Percentiles rank a stretch among this genome's conserved stretches.
These are phyloP conservation scores for Zelleria hepariella DNA, from an alignment of 2,888 invertebrate species.

Conservation along the genomic window DNA sequence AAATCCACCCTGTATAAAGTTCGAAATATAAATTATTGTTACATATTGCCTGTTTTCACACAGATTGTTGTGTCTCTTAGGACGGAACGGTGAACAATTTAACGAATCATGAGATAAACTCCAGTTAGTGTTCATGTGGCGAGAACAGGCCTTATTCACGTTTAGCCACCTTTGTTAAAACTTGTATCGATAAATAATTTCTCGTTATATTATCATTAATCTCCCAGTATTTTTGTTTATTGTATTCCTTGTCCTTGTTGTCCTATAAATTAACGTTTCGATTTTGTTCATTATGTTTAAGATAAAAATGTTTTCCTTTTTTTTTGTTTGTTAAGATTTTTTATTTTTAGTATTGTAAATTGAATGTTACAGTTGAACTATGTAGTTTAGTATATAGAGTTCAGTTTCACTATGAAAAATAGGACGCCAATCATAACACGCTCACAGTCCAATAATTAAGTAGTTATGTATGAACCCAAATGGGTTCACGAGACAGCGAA, in stretches of 20 bases:
- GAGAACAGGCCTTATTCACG: not conserved
- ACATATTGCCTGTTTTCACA: not conserved
- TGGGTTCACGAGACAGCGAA: too few relatives aligned
- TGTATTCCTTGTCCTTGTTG: not conserved
- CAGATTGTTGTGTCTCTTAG: not conserved
- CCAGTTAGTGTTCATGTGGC: not conserved
- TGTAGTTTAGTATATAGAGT: not conserved
- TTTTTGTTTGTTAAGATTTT: not conserved
- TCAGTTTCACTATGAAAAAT: not conserved
- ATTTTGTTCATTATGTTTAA: not conserved
- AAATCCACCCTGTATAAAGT: too few relatives aligned
- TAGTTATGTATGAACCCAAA: too few relatives aligned
- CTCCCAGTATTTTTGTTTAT: not conserved
- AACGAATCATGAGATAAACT: not conserved
- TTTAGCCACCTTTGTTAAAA: conserved; percentile 1
- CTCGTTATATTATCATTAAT: not conserved
- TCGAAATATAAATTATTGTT: conserved; percentile 1
- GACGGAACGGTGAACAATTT: not conserved
- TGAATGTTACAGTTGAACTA: not conserved
- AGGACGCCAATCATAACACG: too few relatives aligned
- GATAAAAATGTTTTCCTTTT: not conserved
- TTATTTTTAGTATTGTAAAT: conserved; percentile 1
- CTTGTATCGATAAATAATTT: not conserved
- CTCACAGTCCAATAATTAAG: too few relatives aligned
- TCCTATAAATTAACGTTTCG: not conserved